A percentile compares a stretch with the other conserved stretches of the same genome.
These are phyloP conservation scores for Forbesichthys agassizii DNA, from an alignment of 2,113 vertebrate species.

Conservation along the genomic window DNA sequence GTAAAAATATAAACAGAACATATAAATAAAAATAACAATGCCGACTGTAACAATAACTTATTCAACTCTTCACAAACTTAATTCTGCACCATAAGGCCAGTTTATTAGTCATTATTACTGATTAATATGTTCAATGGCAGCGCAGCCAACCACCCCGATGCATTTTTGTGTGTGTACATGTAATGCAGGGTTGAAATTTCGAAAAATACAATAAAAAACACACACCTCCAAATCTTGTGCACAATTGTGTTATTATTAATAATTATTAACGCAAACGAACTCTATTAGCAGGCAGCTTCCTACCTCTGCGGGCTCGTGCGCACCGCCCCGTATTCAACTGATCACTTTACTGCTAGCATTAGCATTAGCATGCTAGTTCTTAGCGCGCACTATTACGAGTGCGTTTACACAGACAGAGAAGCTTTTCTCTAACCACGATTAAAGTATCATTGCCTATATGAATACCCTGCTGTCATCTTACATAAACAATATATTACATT, in stretches of 20 bases:
- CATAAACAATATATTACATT: too few species aligned
- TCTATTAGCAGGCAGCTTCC: slow-evolving; percentile 39
- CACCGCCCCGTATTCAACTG: slow-evolving; percentile 61
- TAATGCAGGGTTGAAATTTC: not conserved
- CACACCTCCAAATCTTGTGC: not conserved
- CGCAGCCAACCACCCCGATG: too few species aligned
- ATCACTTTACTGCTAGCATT: slow-evolving; percentile 54
- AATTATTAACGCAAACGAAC: not conserved
- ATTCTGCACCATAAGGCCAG: too few species aligned
- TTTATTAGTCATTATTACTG: too few species aligned
- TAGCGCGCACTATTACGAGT: slow-evolving; percentile 44
- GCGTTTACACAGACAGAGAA: slow-evolving; percentile 12
- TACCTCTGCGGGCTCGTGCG: slow-evolving; percentile 4
- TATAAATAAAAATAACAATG: too few species aligned
- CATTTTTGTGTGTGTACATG: too few species aligned
- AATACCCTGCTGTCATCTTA: not conserved
- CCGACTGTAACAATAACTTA: too few species aligned
- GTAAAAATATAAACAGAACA: too few species aligned
- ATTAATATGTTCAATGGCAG: too few species aligned
- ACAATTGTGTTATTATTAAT: not conserved
- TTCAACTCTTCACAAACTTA: too few species aligned
- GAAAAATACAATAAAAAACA: not conserved
- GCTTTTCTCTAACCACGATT: not conserved
- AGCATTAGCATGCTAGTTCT: slow-evolving; percentile 46
- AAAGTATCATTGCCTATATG: not conserved